Percentiles rank a stretch among this genome's conserved stretches.
Evolutionary conservation across 2,888 invertebrate genomes (phyloP).

Genomic region (Caradrina kadenii): DNA sequence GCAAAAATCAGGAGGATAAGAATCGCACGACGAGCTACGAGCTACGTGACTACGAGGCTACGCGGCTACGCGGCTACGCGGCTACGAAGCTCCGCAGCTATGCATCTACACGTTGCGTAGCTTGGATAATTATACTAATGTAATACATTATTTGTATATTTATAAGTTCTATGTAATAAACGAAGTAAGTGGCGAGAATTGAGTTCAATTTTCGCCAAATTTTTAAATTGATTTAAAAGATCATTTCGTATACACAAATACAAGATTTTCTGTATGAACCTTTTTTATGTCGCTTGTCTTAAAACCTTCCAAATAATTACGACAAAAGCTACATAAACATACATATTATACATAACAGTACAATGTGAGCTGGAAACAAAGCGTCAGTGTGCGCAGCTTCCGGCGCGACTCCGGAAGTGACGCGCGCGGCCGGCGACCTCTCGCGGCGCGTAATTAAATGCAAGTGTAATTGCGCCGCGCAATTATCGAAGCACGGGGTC

Average conservation of each 20-base stretch:
- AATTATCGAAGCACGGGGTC: slow-evolving; percentile 59
- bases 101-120: slow-evolving; percentile 10
- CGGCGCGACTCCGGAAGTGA: slow-evolving; percentile 71
- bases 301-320: slow-evolving; percentile 12
- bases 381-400: slow-evolving; percentile 68
- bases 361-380: slow-evolving; percentile 63
- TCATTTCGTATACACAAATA: not conserved
- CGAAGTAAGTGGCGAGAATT: no score
- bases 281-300: not conserved
- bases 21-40: slow-evolving; percentile 13
- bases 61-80: slow-evolving; percentile 19
- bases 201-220: not conserved
- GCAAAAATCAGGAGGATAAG: slow-evolving; percentile 10
- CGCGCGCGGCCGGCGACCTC: slow-evolving; percentile 68
- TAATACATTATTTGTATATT: not conserved
- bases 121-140: not conserved
- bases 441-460: slow-evolving; percentile 69
- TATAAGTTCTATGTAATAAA: no score
- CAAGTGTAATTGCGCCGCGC: slow-evolving; percentile 69
- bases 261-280: not conserved
- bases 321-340: slow-evolving; percentile 12
- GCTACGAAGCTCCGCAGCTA: slow-evolving; percentile 21
- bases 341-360: slow-evolving; percentile 29
- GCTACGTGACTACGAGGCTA: slow-evolving; percentile 32
- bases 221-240: not conserved